Base-by-base conservation (phyloP, 2,113 vertebrate species). In the Osmerus eperlanus region DNA sequence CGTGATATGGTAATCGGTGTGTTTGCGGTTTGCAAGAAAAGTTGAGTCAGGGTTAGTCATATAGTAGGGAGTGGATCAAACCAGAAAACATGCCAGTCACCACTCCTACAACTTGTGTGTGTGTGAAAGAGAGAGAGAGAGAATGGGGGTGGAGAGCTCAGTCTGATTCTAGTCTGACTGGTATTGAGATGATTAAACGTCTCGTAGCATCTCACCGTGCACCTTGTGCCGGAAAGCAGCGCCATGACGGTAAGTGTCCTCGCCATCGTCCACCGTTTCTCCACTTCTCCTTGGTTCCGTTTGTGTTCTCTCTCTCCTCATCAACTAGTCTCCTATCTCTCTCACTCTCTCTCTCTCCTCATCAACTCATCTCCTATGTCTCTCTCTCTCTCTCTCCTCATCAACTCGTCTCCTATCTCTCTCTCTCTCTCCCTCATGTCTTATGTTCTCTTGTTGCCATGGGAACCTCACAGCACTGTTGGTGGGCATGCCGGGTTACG, bases 11-110 rank as follows among this genome's bases (percentile, higher is more conserved):
- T 41, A 41, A 41, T 41, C 11, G 28, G 72, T 75, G 72, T 70
- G 73, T 78, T 52, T 68, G 78, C 55, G 75, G 68, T 73, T 76
- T 68, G 73, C 62, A 82, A 74, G 72, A 81, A 0, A 73, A 58
- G 71, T 86, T 90, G 87, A 89, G 66, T 90, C 87, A 89, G 78
- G 69, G 71, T 89, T 86, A 87, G 85, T 90, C 89, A 89, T 82
- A 74, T 65, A 67, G 19, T 41, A 79, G 72, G 29, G 65, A 68
- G 81, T 81, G 72, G 56, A 77, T 52, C 73, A 19, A 73, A 85
- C 80, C 86, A 78, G 62, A 84, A 82, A 7, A 18, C 25, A 88
- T 86, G 83, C 89, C 84, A 85, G 81, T 88, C 85, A 89, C 86
- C 81, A 77, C 86, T 86, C 89, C 89, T 90, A 87, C 86, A 72